Percentiles rank a stretch among this genome's conserved stretches.
phyloP scores from a whole-genome alignment of 2,888 invertebrate genomes.

The Polydesmus complanatus region DNA sequence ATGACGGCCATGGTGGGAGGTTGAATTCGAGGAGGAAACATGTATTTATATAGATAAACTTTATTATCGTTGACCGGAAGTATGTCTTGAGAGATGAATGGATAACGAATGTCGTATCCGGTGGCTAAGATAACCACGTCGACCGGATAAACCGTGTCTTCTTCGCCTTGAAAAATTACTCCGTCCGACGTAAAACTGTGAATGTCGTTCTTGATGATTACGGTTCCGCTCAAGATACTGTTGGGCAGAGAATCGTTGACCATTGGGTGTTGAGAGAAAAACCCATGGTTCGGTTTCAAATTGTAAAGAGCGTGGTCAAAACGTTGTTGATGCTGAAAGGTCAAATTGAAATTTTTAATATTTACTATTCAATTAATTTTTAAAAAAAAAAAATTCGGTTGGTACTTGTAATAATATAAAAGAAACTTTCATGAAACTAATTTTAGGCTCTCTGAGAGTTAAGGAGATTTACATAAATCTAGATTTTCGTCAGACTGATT shows the following conservation, averaged over 20 bases:
- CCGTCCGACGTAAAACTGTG: conserved; percentile 22
- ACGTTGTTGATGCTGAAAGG: background rate
- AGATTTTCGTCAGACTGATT: too few relatives aligned
- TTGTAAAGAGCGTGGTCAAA: conserved; percentile 29
- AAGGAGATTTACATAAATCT: too few relatives aligned
- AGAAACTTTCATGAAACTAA: too few relatives aligned
- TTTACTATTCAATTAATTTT: too few relatives aligned
- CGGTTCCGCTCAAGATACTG: conserved; percentile 29
- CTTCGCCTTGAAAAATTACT: conserved; percentile 25
- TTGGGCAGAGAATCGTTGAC: conserved; percentile 34
- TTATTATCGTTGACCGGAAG: background rate
- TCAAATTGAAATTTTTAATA: too few relatives aligned
- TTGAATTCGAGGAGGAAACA: background rate
- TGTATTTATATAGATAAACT: background rate
- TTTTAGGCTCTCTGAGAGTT: too few relatives aligned
- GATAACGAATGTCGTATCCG: conserved; percentile 6
- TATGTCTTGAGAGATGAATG: background rate
- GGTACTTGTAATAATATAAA: too few relatives aligned
- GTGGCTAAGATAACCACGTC: conserved; percentile 8
- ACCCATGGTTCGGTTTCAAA: conserved; percentile 28
- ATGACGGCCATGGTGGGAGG: background rate
- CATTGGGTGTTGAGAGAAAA: conserved; percentile 9
- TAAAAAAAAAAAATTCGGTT: too few relatives aligned
- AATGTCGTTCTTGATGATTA: conserved; percentile 26
- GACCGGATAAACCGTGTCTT: background rate